These are phyloP conservation scores for Okapia johnstoni DNA, from an alignment of 2,113 vertebrate genomes.

Conservation along the genomic window DNA sequence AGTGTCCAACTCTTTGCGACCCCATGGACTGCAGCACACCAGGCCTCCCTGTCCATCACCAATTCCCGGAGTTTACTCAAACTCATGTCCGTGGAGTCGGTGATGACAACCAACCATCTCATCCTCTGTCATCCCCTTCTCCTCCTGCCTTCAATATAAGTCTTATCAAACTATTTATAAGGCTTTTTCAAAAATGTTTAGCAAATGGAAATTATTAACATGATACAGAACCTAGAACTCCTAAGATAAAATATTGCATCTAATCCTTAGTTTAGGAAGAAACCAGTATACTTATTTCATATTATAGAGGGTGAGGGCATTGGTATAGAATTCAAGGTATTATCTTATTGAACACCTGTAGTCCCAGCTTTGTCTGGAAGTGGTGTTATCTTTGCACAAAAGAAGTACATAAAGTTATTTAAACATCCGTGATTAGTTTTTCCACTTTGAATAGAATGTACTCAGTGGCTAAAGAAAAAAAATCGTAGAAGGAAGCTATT, in stretches of 20 bases:
- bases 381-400: background rate
- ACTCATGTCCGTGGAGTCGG: background rate
- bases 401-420: too few relatives aligned
- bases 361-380: background rate
- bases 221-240: background rate
- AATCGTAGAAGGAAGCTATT: background rate
- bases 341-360: background rate
- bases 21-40: background rate
- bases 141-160: background rate
- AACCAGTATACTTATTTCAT: background rate
- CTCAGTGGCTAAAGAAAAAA: background rate
- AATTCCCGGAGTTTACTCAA: background rate
- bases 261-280: constrained; percentile 28
- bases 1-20: background rate
- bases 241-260: background rate
- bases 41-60: background rate
- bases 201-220: constrained; percentile 22
- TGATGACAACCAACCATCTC: background rate
- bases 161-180: background rate
- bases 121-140: background rate
- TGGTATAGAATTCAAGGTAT: background rate
- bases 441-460: background rate
- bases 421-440: background rate
- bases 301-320: background rate
- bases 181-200: constrained; percentile 11